Conservation (phyloP, 2,888 invertebrate genomes). For the Metellina segmentata region DNA sequence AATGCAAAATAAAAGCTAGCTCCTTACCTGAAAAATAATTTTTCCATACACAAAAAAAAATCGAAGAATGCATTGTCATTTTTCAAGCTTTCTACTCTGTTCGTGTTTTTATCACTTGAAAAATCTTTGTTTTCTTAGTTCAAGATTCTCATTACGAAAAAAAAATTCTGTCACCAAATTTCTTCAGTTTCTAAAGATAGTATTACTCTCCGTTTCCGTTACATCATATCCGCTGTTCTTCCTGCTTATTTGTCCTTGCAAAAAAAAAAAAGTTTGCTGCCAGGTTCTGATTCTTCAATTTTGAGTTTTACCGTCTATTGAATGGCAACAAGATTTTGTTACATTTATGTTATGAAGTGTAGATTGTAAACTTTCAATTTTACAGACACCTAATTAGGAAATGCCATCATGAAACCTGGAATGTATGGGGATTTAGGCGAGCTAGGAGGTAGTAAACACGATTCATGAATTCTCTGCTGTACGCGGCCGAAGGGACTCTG, state of each 20-base stretch:
- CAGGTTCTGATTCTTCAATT: not conserved
- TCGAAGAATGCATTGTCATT: no score
- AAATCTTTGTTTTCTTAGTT: no score
- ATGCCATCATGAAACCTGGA: conserved; percentile 71
- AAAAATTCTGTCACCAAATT: no score
- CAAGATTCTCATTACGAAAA: no score
- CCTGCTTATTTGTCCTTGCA: not conserved
- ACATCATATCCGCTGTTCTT: conserved; percentile 10
- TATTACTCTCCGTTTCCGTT: not conserved
- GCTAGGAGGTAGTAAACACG: conserved; percentile 49
- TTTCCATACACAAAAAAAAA: no score
- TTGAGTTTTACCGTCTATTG: not conserved
- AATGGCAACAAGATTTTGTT: conserved; percentile 35
- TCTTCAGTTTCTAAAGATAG: no score
- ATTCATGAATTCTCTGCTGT: not conserved
- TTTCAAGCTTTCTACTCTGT: no score
- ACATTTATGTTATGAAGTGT: conserved; percentile 55
- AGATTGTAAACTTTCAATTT: conserved; percentile 49
- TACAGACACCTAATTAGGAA: conserved; percentile 50
- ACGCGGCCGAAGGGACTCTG: not conserved
- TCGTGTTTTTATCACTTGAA: no score
- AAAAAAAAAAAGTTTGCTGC: conserved; percentile 21
- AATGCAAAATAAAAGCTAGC: no score
- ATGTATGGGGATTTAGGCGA: conserved; percentile 68
- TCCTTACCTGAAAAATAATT: no score